Conservation (phyloP, 2,888 invertebrate species). For the Acrobasis consociella region DNA sequence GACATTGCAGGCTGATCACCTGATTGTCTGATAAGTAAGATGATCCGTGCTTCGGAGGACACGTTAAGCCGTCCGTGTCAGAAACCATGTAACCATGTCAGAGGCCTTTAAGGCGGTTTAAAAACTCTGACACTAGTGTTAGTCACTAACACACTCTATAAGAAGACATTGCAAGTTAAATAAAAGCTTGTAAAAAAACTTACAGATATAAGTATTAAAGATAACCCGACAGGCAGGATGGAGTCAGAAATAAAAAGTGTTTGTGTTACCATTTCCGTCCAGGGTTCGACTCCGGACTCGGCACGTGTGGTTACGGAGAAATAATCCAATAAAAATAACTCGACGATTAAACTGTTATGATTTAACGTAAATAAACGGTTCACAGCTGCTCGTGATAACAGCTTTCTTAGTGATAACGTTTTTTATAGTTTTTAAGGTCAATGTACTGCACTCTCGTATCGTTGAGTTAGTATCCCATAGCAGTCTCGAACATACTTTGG, state of each 20-base stretch:
- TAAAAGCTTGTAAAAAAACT: too few relatives aligned
- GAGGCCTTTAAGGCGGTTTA: too few relatives aligned
- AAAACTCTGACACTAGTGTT: too few relatives aligned
- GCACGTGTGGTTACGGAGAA: constrained; percentile 75
- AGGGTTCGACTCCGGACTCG: constrained; percentile 57
- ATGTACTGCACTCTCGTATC: neutral
- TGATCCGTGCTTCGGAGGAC: too few relatives aligned
- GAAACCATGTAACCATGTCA: too few relatives aligned
- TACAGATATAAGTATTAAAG: constrained; percentile 14
- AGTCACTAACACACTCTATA: too few relatives aligned
- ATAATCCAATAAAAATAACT: constrained; percentile 74
- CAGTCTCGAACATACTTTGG: too few relatives aligned
- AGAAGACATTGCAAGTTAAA: too few relatives aligned
- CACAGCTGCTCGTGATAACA: constrained; percentile 11
- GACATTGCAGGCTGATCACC: too few relatives aligned
- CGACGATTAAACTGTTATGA: constrained; percentile 22
- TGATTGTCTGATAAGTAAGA: too few relatives aligned
- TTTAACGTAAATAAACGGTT: constrained; percentile 20
- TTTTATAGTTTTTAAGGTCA: neutral
- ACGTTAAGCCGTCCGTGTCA: too few relatives aligned
- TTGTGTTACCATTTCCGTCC: constrained; percentile 78
- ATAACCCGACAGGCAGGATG: constrained; percentile 51
- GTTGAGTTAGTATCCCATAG: too few relatives aligned
- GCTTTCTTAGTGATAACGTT: constrained; percentile 12
- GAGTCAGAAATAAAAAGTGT: constrained; percentile 81